Evolutionary conservation across 2,888 invertebrate species (phyloP), one percentile per base, ranked within the genome.

Genomic region (Hemicrepidius hirtus): DNA sequence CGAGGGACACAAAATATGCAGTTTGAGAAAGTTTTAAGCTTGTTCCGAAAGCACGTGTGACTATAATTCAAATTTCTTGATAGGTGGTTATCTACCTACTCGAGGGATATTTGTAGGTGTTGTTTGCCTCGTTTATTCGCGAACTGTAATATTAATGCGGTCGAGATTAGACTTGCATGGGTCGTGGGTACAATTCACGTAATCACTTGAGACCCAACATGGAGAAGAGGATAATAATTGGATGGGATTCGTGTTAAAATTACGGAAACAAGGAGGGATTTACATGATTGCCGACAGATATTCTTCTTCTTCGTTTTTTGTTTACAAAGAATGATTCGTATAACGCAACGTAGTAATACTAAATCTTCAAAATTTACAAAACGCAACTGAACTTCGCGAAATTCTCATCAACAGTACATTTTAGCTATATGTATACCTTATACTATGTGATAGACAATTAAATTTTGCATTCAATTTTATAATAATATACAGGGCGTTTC

Each of bases 131-230:
- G 60, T 44, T 60, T 44, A 41, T 60, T 24, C 21, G 9, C 2
- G 60, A 24, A 60, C 21, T 60, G 18, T 37, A 44, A 44, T 60
- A 60, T 60, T 60, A 60, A 60, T 60, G 60, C 20, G 44, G 21
- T 3, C 41, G 40, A 60, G 60, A 60, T 60, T 60, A 60, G 18
- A 60, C 24, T 60, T 60, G 60, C 41, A 41, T 41, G 41, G 57
- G 60, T 13, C 24, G 60, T 41, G 41, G 60, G 20, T 40, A 28
- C 28, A 18, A 49, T 21, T 55, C 35, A 13, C 18, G 37, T 16
- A 35, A 16, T 35, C 37, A 10, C 57, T 37, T 18, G 57, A 35
- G 37, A 37, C 32, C 28, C 9, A 28, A 53, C 13, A 16, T 16
- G 21, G 49, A 20, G 49, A 49, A n/a, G 21, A n/a, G 18, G 49